These are phyloP conservation scores for Rhagologus leucostigma DNA, from an alignment of 2,113 vertebrate species.

Conservation along the genomic window DNA sequence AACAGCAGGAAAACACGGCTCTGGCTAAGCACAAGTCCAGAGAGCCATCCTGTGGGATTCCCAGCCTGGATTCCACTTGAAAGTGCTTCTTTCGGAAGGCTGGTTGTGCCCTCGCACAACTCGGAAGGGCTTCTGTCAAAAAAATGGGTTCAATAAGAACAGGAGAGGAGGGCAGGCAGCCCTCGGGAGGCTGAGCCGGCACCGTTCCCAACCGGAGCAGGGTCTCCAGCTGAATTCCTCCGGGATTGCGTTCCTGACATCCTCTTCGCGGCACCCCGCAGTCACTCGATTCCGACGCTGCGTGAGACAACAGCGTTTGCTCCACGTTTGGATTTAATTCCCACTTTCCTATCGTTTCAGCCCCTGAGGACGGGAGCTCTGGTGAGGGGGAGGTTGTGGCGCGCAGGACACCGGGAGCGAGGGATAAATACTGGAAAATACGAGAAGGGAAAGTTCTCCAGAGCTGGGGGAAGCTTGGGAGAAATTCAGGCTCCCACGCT, in stretches of 20 bases:
- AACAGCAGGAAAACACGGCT: not conserved
- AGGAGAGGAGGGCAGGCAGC: not conserved
- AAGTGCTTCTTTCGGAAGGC: not conserved
- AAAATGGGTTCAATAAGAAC: accelerated
- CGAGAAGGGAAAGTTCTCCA: not conserved
- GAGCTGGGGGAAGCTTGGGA: not conserved
- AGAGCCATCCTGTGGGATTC: not conserved
- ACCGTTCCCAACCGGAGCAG: not conserved
- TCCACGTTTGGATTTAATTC: not conserved
- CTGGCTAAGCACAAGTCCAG: accelerated
- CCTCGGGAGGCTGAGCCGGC: not conserved
- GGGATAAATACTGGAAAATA: not conserved
- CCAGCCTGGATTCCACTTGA: not conserved
- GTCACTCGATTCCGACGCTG: not conserved
- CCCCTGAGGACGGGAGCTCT: not conserved
- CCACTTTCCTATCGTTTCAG: not conserved
- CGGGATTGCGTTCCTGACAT: not conserved
- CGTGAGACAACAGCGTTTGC: not conserved
- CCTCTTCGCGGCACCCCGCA: not conserved
- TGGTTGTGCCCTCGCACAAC: accelerated
- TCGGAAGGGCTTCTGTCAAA: accelerated
- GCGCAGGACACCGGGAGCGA: not conserved
- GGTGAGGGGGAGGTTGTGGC: constrained; percentile 30
- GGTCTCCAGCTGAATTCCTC: constrained; percentile 17
- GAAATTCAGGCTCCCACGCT: not conserved